Evolutionary conservation across 92 coral and sea anemone species (phyloP).

Genomic region (Zoanthus solanderi): DNA sequence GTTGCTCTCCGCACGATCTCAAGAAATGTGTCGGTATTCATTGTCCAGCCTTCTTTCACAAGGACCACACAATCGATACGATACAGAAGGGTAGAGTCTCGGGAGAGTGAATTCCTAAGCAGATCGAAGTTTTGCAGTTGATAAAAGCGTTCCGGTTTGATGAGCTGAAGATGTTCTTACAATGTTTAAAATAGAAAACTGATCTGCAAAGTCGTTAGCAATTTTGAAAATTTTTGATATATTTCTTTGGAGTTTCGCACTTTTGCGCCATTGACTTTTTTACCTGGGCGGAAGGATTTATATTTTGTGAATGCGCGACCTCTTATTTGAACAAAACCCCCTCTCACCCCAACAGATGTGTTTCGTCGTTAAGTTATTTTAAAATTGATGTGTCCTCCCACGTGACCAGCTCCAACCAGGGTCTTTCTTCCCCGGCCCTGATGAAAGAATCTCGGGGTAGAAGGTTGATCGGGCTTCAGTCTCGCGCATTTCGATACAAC

Average conservation of each 20-base stretch:
- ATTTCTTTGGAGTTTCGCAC: not conserved
- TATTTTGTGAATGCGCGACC: not conserved
- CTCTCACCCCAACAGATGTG: not conserved
- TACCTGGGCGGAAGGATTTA: not conserved
- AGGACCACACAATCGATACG: conserved; percentile 53
- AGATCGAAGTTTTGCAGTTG: conserved; percentile 27
- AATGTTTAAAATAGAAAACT: not conserved
- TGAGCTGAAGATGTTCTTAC: conserved; percentile 48
- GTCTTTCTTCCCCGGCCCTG: not conserved
- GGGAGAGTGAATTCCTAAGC: conserved; percentile 20
- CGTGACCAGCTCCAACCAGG: conserved; percentile 2
- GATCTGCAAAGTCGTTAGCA: not conserved
- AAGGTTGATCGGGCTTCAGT: no score
- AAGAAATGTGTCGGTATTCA: conserved; percentile 20
- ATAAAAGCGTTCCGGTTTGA: conserved; percentile 31
- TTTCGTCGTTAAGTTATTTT: conserved; percentile 6
- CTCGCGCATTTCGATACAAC: no score
- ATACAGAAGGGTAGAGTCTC: conserved; percentile 13
- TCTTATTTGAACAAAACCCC: not conserved
- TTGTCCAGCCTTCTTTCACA: conserved; percentile 58
- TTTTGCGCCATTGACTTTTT: conserved; percentile 1
- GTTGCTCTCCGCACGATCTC: conserved; percentile 35
- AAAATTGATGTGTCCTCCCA: not conserved
- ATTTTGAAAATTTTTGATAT: not conserved
- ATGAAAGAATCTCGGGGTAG: no score